phyloP scores from a whole-genome alignment of 1,140 invertebrate species.

The Heliconius melpomene region DNA sequence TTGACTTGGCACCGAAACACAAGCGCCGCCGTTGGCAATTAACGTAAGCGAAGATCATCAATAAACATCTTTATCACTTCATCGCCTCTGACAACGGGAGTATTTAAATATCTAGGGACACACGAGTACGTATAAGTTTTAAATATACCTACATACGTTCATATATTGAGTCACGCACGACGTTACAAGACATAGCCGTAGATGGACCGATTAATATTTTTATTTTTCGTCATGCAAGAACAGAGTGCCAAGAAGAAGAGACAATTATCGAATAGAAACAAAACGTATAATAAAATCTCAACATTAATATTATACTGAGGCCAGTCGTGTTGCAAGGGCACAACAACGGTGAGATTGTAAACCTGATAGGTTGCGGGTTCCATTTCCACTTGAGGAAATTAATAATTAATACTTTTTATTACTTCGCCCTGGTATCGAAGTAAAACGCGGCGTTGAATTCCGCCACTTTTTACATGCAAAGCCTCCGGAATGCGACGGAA shows the following conservation, averaged over 20 bases:
- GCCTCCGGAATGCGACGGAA: too few species aligned
- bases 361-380: too few species aligned
- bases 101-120: constrained; percentile 13
- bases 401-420: too few species aligned
- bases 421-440: too few species aligned
- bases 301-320: constrained; percentile 25
- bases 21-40: constrained; percentile 78
- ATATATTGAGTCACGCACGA: constrained; percentile 66
- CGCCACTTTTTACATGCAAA: too few species aligned
- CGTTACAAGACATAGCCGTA: constrained; percentile 48
- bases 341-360: too few species aligned
- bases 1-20: constrained; percentile 62
- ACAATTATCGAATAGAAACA: constrained; percentile 17
- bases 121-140: background rate
- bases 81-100: constrained; percentile 49
- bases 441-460: too few species aligned
- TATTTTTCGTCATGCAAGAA: constrained; percentile 47
- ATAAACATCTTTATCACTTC: constrained; percentile 80
- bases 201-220: constrained; percentile 32
- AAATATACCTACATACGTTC: background rate
- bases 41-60: constrained; percentile 78
- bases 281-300: constrained; percentile 30
- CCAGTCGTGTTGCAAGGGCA: too few species aligned
- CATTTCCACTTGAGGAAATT: too few species aligned
- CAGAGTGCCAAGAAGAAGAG: constrained; percentile 4